phyloP scores from a whole-genome alignment of 2,113 vertebrate species.

The Neogobius melanostomus region DNA sequence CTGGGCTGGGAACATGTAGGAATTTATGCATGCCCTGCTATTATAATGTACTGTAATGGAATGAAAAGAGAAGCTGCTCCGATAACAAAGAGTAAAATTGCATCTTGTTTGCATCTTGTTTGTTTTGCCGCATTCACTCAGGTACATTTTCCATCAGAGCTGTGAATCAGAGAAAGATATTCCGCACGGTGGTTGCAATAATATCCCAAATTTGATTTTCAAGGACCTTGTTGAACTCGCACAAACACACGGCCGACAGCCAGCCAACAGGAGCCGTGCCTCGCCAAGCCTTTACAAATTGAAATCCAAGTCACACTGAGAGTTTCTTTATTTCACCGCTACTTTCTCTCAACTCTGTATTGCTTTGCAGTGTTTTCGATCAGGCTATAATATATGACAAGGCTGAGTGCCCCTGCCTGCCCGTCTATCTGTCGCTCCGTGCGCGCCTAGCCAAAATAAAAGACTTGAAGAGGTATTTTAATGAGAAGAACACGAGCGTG shows the following conservation, averaged over 20 bases:
- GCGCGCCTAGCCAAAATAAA: constrained; percentile 52
- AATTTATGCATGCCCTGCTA: background rate
- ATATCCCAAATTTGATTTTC: constrained; percentile 29
- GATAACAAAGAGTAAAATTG: background rate
- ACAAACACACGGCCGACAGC: constrained; percentile 11
- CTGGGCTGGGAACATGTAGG: background rate
- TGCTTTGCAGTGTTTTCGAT: constrained; percentile 41
- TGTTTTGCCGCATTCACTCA: background rate
- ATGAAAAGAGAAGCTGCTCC: too few relatives aligned
- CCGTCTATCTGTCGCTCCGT: constrained; percentile 19
- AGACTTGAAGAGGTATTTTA: constrained; percentile 81
- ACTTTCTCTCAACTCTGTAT: constrained; percentile 24
- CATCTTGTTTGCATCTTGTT: background rate
- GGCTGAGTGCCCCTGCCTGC: constrained; percentile 55
- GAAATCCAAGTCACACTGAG: constrained; percentile 34
- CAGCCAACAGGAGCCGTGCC: constrained; percentile 16
- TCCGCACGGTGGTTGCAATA: constrained; percentile 8
- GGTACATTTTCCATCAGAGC: constrained; percentile 5
- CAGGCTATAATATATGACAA: constrained; percentile 58
- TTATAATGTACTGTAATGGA: background rate
- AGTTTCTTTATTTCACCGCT: constrained; percentile 36
- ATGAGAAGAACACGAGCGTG: constrained; percentile 87
- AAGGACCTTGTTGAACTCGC: constrained; percentile 27
- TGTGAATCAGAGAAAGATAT: constrained; percentile 7
- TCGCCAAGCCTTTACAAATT: constrained; percentile 29